These are phyloP conservation scores for Buteo buteo DNA, from an alignment of 2,113 vertebrate genomes.

Conservation along the genomic window DNA sequence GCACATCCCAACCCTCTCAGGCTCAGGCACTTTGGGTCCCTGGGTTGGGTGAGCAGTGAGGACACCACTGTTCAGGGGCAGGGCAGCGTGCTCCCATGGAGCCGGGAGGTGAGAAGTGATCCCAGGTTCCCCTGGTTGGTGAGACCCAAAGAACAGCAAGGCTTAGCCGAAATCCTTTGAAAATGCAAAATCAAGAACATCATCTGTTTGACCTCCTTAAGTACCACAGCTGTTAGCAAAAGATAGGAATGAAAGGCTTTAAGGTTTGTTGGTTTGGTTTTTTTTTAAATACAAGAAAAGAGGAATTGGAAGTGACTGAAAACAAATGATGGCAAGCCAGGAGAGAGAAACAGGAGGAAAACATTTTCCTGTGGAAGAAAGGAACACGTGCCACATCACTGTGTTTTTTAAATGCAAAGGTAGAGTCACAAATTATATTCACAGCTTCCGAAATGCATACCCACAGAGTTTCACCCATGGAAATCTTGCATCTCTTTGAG, in stretches of 20 bases:
- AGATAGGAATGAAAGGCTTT: background rate
- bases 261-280: background rate
- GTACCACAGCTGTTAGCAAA: background rate
- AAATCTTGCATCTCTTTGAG: background rate
- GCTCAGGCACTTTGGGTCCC: background rate
- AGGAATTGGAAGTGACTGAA: background rate
- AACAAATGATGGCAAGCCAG: background rate
- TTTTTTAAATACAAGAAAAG: background rate
- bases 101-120: background rate
- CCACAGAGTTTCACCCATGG: background rate
- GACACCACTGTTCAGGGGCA: accelerated
- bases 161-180: background rate
- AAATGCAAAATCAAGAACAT: background rate
- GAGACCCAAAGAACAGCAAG: background rate
- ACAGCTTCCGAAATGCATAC: background rate
- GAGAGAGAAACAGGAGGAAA: background rate
- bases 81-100: background rate
- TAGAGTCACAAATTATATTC: background rate
- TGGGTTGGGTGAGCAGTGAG: background rate
- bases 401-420: background rate
- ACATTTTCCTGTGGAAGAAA: background rate
- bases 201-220: background rate
- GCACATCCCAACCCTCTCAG: background rate
- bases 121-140: background rate
- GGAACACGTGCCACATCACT: background rate